Evolutionary conservation across 1,140 invertebrate species (phyloP).

Genomic region (Aphaenogaster rudis): DNA sequence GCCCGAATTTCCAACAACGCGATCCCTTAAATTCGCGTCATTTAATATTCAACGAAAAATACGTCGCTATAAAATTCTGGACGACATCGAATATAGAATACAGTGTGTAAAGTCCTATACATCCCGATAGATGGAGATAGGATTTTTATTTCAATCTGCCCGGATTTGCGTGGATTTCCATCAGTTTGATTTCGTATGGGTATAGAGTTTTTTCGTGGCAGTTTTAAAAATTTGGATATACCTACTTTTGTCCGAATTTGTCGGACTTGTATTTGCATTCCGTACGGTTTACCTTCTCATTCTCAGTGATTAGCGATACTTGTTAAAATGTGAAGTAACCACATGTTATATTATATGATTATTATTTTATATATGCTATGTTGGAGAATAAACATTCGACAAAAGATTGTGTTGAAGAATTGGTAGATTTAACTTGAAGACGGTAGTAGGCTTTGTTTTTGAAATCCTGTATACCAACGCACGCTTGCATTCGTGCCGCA

Average conservation of each 20-base stretch:
- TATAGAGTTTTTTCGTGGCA: constrained; percentile 48
- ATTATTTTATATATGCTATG: not conserved
- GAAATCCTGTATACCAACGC: constrained; percentile 36
- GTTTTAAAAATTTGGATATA: constrained; percentile 40
- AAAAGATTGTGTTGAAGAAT: not conserved
- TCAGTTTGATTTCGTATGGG: constrained; percentile 54
- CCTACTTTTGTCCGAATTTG: constrained; percentile 19
- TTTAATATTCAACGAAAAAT: constrained; percentile 57
- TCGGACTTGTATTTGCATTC: not conserved
- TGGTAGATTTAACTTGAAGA: not conserved
- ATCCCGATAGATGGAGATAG: constrained; percentile 58
- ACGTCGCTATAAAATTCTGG: constrained; percentile 45
- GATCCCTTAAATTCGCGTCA: constrained; percentile 28
- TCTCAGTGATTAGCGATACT: not conserved
- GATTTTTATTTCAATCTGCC: constrained; percentile 62
- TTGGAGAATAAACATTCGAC: not conserved
- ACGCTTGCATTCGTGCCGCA: constrained; percentile 45
- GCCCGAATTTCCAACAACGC: not conserved
- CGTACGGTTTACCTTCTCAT: not conserved
- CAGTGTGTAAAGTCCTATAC: constrained; percentile 57
- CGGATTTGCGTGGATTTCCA: constrained; percentile 57
- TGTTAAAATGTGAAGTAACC: not conserved
- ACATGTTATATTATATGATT: not conserved
- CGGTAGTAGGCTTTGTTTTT: constrained; percentile 53
- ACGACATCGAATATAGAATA: constrained; percentile 51